A percentile compares a stretch with the other conserved stretches of the same genome.
Evolutionary conservation across 1,140 invertebrate genomes (phyloP).

Genomic region (Metopolophium dirhodum): DNA sequence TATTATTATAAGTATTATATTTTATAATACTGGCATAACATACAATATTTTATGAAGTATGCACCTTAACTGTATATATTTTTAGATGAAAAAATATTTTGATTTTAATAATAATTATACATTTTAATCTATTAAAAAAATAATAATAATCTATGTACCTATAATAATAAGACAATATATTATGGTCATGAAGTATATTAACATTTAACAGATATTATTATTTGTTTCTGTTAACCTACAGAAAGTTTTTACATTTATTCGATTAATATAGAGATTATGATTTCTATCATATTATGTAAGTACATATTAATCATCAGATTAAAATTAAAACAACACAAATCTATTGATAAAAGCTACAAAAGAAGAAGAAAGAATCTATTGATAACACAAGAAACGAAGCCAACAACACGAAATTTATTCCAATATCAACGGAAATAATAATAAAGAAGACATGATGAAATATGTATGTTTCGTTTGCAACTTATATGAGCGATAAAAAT

Average conservation of each 20-base stretch:
- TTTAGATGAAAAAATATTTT: neutral
- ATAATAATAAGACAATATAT: neutral
- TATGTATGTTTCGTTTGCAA: neutral
- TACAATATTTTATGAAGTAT: neutral
- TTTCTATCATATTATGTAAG: neutral
- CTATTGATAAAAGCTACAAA: neutral
- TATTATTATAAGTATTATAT: too few relatives aligned
- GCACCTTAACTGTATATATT: neutral
- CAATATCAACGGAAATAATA: neutral
- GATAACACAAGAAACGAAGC: neutral
- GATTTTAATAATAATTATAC: neutral
- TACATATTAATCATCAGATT: neutral
- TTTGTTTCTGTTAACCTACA: neutral
- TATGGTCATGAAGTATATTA: neutral
- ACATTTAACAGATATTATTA: neutral
- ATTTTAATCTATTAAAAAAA: too few relatives aligned
- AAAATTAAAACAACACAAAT: too few relatives aligned
- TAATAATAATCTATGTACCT: neutral
- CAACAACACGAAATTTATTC: neutral
- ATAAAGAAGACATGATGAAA: neutral
- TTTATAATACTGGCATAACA: neutral
- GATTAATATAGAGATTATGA: neutral
- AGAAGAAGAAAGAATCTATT: neutral
- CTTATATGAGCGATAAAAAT: neutral
- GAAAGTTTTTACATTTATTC: neutral